Evolutionary conservation across 2,888 invertebrate species (phyloP).

Genomic region (Drosophila setosimentum): DNA sequence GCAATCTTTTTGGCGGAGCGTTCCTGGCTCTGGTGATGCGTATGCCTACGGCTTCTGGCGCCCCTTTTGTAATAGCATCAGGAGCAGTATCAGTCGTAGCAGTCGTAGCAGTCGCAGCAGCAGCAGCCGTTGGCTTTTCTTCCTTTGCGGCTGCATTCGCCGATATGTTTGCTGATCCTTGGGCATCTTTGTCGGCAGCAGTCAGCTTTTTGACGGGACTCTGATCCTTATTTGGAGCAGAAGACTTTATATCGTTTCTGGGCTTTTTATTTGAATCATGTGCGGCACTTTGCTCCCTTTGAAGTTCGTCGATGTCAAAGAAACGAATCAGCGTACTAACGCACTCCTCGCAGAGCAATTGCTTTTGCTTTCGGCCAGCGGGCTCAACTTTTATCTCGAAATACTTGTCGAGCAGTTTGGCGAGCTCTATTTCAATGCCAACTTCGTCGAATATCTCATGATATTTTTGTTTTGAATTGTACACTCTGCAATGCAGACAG

Average conservation of each 20-base stretch:
- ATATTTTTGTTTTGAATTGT: constrained; percentile 64
- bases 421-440: constrained; percentile 79
- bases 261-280: constrained; percentile 8
- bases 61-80: background rate
- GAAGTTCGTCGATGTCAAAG: constrained; percentile 76
- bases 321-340: constrained; percentile 77
- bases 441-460: constrained; percentile 82
- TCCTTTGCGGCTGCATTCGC: background rate
- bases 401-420: constrained; percentile 68
- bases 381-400: constrained; percentile 65
- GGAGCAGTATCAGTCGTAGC: background rate
- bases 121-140: background rate
- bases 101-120: background rate
- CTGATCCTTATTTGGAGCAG: background rate
- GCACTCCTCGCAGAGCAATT: constrained; percentile 76
- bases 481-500: constrained; percentile 74
- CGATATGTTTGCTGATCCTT: background rate
- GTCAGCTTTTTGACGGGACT: background rate
- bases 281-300: constrained; percentile 51
- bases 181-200: background rate
- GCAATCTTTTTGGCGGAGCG: constrained; percentile 1
- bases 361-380: constrained; percentile 21
- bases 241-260: background rate
- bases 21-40: constrained; percentile 16
- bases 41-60: background rate